Percentiles rank a stretch among this genome's conserved stretches.
These are phyloP conservation scores for Corapipo altera DNA, from an alignment of 2,113 vertebrate species.

Conservation along the genomic window DNA sequence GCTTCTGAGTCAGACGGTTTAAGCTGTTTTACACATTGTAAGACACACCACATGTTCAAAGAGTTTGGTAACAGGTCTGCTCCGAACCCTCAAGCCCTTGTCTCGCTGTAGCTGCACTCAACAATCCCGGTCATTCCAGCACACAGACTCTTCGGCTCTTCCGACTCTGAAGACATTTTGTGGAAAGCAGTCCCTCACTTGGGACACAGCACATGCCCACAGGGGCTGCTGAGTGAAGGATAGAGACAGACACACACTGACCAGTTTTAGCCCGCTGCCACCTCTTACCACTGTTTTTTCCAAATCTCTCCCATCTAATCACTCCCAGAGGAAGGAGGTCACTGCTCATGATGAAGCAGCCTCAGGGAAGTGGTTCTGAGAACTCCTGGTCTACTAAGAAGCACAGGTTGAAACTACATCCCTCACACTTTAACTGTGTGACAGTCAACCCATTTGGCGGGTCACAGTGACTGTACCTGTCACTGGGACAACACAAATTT, in stretches of 20 bases:
- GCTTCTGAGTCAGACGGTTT: neutral
- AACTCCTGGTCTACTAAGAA: neutral
- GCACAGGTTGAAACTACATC: neutral
- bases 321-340: neutral
- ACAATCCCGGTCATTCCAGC: neutral
- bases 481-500: neutral
- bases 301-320: neutral
- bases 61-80: neutral
- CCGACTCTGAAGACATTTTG: neutral
- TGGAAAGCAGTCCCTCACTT: neutral
- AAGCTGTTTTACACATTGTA: neutral
- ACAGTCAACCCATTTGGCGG: fast-evolving
- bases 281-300: neutral
- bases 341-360: fast-evolving
- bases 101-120: neutral
- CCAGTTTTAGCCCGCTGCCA: neutral
- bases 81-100: neutral
- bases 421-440: neutral
- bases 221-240: neutral
- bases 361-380: neutral
- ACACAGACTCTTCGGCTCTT: neutral
- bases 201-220: neutral
- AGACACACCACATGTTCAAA: neutral
- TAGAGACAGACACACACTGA: fast-evolving
- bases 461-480: fast-evolving